Conservation (phyloP, 2,797 vertebrate species). For the Neoniphon sammara region DNA sequence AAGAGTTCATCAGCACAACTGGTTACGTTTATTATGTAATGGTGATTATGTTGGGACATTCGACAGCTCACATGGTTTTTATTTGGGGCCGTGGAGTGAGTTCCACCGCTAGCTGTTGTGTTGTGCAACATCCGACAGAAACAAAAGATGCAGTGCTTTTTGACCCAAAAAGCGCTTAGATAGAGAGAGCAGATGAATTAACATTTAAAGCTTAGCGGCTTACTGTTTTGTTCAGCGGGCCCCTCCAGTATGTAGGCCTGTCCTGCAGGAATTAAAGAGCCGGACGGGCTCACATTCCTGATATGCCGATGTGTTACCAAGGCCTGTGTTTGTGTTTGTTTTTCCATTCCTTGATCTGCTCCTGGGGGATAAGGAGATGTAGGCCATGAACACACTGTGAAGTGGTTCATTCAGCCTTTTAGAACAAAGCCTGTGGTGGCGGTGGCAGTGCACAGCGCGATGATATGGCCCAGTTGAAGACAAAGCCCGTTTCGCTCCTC, state of each 20-base stretch:
- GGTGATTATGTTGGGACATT: not conserved
- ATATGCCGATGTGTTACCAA: conserved; percentile 52
- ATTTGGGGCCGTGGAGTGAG: not conserved
- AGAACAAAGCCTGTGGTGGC: conserved; percentile 29
- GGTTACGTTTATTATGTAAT: not conserved
- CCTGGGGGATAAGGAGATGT: conserved; percentile 62
- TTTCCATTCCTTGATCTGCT: conserved; percentile 66
- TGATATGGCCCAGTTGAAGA: conserved; percentile 35
- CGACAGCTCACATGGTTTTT: not conserved
- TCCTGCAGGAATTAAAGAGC: conserved; percentile 44
- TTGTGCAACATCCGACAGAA: not conserved
- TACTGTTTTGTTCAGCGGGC: conserved; percentile 21
- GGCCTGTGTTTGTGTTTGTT: conserved; percentile 50
- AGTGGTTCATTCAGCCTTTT: conserved; percentile 44
- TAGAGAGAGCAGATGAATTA: not conserved
- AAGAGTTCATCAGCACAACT: not conserved
- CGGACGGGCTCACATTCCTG: conserved; percentile 22
- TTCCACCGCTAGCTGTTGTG: not conserved
- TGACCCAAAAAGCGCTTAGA: not conserved
- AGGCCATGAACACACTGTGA: conserved; percentile 46
- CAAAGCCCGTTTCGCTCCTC: conserved; percentile 18
- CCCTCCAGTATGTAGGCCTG: conserved; percentile 32
- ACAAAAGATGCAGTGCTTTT: not conserved
- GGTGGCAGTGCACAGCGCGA: conserved; percentile 14
- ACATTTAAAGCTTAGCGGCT: conserved; percentile 5